phyloP scores from a whole-genome alignment of 2,888 invertebrate genomes.

The Caenorhabditis angaria region DNA sequence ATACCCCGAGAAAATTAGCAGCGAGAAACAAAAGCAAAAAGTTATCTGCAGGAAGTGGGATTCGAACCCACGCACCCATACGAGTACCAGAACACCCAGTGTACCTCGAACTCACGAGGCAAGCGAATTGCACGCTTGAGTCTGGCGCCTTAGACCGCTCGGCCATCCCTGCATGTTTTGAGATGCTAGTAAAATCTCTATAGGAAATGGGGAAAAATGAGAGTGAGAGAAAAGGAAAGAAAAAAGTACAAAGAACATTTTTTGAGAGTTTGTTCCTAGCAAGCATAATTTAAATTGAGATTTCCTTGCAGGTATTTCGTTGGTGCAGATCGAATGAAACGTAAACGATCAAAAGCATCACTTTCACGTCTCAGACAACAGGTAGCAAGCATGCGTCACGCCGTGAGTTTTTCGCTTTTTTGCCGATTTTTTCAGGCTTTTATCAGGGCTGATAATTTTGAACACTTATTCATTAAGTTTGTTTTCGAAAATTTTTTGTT shows the following conservation, averaged over 20 bases:
- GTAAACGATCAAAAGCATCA: constrained; percentile 53
- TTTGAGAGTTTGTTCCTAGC: too few species aligned
- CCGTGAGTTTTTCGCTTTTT: constrained; percentile 42
- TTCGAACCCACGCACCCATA: constrained; percentile 49
- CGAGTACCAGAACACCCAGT: constrained; percentile 59
- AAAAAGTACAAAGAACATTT: too few species aligned
- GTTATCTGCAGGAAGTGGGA: constrained; percentile 11
- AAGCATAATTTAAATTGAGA: too few species aligned
- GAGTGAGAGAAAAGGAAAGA: too few species aligned
- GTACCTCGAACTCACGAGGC: constrained; percentile 42
- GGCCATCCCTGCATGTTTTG: constrained; percentile 70
- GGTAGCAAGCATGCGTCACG: constrained; percentile 58
- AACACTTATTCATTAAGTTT: neutral
- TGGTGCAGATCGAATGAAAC: constrained; percentile 50
- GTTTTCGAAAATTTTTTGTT: neutral
- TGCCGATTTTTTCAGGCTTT: neutral
- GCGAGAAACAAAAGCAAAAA: too few species aligned
- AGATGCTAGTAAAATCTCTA: too few species aligned
- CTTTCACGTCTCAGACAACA: constrained; percentile 52
- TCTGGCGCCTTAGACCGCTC: constrained; percentile 74
- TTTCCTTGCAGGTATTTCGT: constrained; percentile 41
- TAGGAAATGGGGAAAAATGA: too few species aligned
- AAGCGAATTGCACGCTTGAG: constrained; percentile 70
- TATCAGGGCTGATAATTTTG: neutral
- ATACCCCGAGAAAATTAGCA: too few species aligned